Percentiles rank a stretch among this genome's conserved stretches.
Evolutionary conservation across 2,888 invertebrate species (phyloP).

Genomic region (Actias luna): DNA sequence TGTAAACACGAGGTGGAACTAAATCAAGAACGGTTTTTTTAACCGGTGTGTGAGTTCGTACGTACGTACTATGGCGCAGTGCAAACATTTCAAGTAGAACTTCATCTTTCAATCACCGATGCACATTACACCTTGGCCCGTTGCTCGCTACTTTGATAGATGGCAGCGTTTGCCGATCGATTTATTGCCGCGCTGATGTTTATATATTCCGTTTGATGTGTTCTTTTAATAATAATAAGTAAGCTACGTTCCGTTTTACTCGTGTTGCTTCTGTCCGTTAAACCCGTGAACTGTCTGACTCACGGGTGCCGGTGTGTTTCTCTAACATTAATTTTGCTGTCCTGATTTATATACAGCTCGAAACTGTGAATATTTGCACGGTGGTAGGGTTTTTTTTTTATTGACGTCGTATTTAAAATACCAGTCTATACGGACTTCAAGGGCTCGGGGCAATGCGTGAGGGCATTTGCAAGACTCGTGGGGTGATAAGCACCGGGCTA

Average conservation of each 20-base stretch:
- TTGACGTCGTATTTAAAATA: no score
- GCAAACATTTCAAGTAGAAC: conserved; percentile 40
- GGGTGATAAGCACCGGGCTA: no score
- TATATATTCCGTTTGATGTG: conserved; percentile 64
- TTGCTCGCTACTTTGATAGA: conserved; percentile 62
- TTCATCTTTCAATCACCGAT: conserved; percentile 74
- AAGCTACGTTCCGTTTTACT: no score
- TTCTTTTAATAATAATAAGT: conserved; percentile 59
- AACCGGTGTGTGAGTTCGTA: conserved; percentile 35
- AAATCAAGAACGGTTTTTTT: conserved; percentile 42
- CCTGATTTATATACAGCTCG: neutral
- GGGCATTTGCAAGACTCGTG: no score
- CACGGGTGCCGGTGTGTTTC: conserved; percentile 31
- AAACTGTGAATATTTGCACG: neutral
- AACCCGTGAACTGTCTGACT: conserved; percentile 33
- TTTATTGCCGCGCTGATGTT: conserved; percentile 60
- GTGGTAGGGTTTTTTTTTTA: neutral
- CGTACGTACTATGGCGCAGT: conserved; percentile 50
- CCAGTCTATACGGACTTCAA: no score
- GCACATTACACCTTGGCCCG: conserved; percentile 68
- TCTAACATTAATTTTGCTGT: neutral
- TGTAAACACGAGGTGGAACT: conserved; percentile 49
- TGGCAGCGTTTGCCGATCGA: conserved; percentile 70
- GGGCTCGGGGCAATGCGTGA: no score
- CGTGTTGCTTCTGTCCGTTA: conserved; percentile 33